These are phyloP conservation scores for Blera fallax DNA, from an alignment of 2,888 invertebrate species.

Conservation along the genomic window DNA sequence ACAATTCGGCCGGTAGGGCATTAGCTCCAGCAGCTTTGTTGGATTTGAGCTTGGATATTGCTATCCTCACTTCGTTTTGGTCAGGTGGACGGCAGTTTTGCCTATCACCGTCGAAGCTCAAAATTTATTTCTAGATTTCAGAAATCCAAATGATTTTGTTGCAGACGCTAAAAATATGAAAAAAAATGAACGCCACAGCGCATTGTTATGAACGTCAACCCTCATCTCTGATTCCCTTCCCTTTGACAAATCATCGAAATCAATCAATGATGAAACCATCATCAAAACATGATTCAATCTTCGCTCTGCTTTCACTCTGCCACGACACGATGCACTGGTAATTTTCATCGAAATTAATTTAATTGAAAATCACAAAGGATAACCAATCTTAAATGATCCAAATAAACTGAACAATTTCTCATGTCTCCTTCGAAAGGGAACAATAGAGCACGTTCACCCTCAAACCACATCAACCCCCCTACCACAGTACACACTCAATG, in stretches of 20 bases:
- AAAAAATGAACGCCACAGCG: background rate
- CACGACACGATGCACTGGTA: conserved; percentile 13
- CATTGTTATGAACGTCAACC: background rate
- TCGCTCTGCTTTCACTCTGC: background rate
- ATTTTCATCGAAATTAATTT: conserved; percentile 72
- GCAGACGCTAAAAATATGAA: too few species aligned
- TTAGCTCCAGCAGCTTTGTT: too few species aligned
- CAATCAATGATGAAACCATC: conserved; percentile 68
- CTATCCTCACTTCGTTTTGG: too few species aligned
- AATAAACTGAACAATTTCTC: conserved; percentile 71
- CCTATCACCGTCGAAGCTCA: too few species aligned
- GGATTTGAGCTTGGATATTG: too few species aligned
- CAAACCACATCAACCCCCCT: conserved; percentile 27
- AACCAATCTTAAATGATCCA: conserved; percentile 73
- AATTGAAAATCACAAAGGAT: conserved; percentile 72
- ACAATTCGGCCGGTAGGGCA: too few species aligned
- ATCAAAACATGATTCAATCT: conserved; percentile 70
- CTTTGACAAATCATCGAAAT: conserved; percentile 59
- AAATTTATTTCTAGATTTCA: too few species aligned
- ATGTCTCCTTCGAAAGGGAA: conserved; percentile 45
- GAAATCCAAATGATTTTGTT: too few species aligned
- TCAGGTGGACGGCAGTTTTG: too few species aligned
- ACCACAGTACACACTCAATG: conserved; percentile 29
- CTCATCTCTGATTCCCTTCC: background rate
- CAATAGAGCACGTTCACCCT: conserved; percentile 65